A percentile compares a stretch with the other conserved stretches of the same genome.
phyloP scores from a whole-genome alignment of 2,113 vertebrate species.

The Lophochroa leadbeateri region DNA sequence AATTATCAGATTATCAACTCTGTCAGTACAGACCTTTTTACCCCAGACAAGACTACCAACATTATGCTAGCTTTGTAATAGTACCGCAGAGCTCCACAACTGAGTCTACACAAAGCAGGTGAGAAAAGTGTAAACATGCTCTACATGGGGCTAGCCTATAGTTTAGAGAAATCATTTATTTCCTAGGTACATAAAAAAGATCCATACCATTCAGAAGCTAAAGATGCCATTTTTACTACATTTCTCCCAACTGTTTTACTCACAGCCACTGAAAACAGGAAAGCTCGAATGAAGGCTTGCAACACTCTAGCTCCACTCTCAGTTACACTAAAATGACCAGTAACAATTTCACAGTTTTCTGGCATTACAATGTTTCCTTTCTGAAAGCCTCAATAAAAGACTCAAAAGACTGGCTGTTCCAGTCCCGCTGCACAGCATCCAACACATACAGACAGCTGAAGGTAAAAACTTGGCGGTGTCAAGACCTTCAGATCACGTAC shows the following conservation, averaged over 20 bases:
- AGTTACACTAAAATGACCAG: not conserved
- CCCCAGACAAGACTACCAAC: not conserved
- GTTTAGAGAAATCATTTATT: not conserved
- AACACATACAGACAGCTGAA: not conserved
- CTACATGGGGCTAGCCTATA: not conserved
- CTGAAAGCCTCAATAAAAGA: not conserved
- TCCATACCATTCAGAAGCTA: not conserved
- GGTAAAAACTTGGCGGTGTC: not conserved
- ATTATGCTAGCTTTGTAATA: not conserved
- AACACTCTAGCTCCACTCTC: rapidly evolving
- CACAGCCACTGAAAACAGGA: not conserved
- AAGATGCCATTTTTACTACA: not conserved
- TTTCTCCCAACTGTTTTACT: not conserved
- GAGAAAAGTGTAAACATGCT: not conserved
- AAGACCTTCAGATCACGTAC: not conserved
- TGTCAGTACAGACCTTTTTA: not conserved
- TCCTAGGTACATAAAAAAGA: not conserved
- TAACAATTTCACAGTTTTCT: not conserved
- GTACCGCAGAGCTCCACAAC: not conserved
- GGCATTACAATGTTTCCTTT: not conserved
- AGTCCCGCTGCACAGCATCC: not conserved
- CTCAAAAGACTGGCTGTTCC: not conserved
- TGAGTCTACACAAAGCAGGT: not conserved
- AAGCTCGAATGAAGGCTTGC: not conserved
- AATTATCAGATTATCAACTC: not conserved